Evolutionary conservation across 2,888 invertebrate genomes (phyloP).

Genomic region (Ernsta delagoae): DNA sequence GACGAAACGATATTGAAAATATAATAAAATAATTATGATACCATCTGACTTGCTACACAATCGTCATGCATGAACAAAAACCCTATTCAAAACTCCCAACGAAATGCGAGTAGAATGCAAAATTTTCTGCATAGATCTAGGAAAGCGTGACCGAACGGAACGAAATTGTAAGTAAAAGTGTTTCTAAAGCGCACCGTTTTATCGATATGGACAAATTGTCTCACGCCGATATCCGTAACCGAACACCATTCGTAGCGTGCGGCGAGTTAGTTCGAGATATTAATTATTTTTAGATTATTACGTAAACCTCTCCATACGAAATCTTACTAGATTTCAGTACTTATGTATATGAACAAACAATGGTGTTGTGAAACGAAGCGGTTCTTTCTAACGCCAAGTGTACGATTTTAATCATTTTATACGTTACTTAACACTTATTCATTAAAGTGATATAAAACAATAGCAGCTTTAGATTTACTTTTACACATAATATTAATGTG

Average conservation of each 20-base stretch:
- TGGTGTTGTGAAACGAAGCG: constrained; percentile 31
- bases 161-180: constrained; percentile 59
- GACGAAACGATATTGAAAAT: too few species aligned
- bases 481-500: too few species aligned
- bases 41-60: too few species aligned
- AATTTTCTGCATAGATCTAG: constrained; percentile 45
- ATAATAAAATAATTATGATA: too few species aligned
- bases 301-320: constrained; percentile 28
- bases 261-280: constrained; percentile 10
- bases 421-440: not conserved
- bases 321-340: constrained; percentile 24
- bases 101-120: constrained; percentile 2
- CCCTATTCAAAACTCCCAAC: not conserved
- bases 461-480: too few species aligned
- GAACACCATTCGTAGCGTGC: constrained; percentile 24
- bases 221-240: constrained; percentile 23
- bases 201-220: constrained; percentile 33
- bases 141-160: constrained; percentile 66
- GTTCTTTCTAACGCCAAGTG: constrained; percentile 5
- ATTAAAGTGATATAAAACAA: not conserved
- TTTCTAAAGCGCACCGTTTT: constrained; percentile 48
- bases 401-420: not conserved
- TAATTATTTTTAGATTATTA: constrained; percentile 18
- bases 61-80: not conserved
- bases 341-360: constrained; percentile 22